Base-by-base conservation (phyloP, 92 coral and sea anemone genomes). In the Ricordea florida region DNA sequence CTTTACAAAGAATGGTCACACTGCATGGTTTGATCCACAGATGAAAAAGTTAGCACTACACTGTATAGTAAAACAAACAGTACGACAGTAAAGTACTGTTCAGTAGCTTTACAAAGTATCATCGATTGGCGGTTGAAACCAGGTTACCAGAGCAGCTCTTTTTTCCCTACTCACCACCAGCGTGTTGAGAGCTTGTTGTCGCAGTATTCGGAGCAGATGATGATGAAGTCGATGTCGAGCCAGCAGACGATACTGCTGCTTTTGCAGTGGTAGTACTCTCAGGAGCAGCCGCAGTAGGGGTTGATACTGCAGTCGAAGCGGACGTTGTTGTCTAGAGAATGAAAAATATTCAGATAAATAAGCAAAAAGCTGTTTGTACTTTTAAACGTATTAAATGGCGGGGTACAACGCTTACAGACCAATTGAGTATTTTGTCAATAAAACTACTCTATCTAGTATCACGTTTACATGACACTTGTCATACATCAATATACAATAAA, bases 231-330 rank as follows among this genome's bases (percentile, higher is more conserved):
- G 85, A 3, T 8, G 62, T 52, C 40, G 73, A 45, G 38, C 38
- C 62, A 11, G 57, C 69, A 41, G 88, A 13, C 5, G 89, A 46
- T 26, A 68, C 29, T 65, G 88, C 22, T 29, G 94, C 72, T 65
- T 42, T 57, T 33, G 62, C 93, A 49, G 72, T 0, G 60, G 53
- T 2, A 43, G 85, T 35, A 14, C 17, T 56, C 33, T 38, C 55
- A 59, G 78, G 57, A 37, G 70, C 59, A 14, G 69, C 49, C 33
- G 81, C 25, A 0, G 91, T 49, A 15, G 91, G 62, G 0, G 87
- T 20, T 10, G 71, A 18, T 3, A 28, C 50, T 5, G 65, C 32
- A 11, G 78, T 34, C 11, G 88, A 30, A 10, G 88, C 47, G 2
- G 82, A 24, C 29, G 74, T 34, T 10, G 82, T 18, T 15, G 82